Conservation (phyloP, 2,888 invertebrate genomes). For the Anthrax anthrax region DNA sequence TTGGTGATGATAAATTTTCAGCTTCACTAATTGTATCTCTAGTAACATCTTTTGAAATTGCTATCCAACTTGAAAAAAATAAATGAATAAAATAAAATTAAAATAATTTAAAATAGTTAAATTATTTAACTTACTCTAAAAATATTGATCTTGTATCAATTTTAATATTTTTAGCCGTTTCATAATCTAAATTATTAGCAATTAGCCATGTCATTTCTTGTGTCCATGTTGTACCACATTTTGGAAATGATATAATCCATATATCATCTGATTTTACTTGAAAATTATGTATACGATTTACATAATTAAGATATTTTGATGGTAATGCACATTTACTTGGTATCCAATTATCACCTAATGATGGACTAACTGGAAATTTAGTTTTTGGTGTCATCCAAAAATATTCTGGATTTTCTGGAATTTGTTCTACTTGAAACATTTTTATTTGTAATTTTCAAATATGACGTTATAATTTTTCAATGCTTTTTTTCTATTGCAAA, state of each 20-base stretch:
- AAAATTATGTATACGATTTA: constrained; percentile 1
- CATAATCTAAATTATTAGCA: constrained; percentile 7
- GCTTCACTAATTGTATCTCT: constrained; percentile 8
- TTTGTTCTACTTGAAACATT: not conserved
- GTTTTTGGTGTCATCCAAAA: not conserved
- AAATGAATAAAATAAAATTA: too few relatives aligned
- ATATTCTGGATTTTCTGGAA: not conserved
- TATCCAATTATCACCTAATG: not conserved
- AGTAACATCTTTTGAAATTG: not conserved
- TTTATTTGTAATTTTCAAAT: not conserved
- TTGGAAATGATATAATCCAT: constrained; percentile 4
- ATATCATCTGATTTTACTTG: constrained; percentile 7
- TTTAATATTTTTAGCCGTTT: constrained; percentile 2
- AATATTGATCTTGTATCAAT: constrained; percentile 4
- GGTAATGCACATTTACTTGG: not conserved
- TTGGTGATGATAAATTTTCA: constrained; percentile 20
- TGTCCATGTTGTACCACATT: constrained; percentile 10
- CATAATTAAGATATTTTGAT: not conserved
- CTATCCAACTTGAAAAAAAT: not conserved
- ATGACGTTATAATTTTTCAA: too few relatives aligned
- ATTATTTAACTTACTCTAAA: constrained; percentile 3
- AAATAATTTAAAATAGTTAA: too few relatives aligned
- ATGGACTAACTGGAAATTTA: not conserved
- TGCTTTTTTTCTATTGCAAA: too few relatives aligned
- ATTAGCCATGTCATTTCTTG: constrained; percentile 10